Base-by-base conservation (phyloP, 2,113 vertebrate species). In the Glaucomys volans region DNA sequence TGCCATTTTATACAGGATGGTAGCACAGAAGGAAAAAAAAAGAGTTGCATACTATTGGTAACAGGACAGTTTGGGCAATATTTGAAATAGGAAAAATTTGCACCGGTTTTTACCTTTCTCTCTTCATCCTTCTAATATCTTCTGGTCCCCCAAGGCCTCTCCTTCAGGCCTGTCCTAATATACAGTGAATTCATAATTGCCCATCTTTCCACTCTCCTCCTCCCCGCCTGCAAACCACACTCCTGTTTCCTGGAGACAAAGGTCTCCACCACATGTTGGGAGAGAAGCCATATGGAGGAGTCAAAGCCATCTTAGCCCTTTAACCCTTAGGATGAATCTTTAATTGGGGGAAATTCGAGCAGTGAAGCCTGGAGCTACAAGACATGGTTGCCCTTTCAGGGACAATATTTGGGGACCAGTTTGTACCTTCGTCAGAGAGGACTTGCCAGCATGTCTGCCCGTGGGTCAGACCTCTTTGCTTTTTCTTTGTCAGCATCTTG, bases 401-500 rank as follows among this genome's bases (percentile, higher is more conserved):
- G 52, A 72, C 62, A 82, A 6, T 50, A 30, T 83, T 93, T 92
- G 40, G 62, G 75, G 89, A 17, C 32, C 50, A 50, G 40, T 12
- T 40, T 4, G 0, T 62, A 69, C 57, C 40, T 90, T 67, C 54
- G 82, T 81, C 62, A n/a, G 62, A 57, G 0, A 57, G 32, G 71
- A 89, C 71, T 84, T 66, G 30, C 90, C 81, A 72, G 35, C 22
- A 26, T 77, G n/a, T 79, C 92, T 93, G 20, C 18, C 69, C 0
- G 7, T 47, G 35, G 52, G 77, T 94, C 71, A 37, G 13, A 77
- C 8, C 47, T 85, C 81, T 87, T 83, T 35, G 2, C n/a, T 93
- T 76, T 42, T 20, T 87, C 87, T 79, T 86, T 91, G 92, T 84
- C 40, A 86, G 87, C 24, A 4, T 87, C 76, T 35, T 92, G 50